Conservation (phyloP, 2,797 vertebrate species). For the Yasuhikotakia modesta region DNA sequence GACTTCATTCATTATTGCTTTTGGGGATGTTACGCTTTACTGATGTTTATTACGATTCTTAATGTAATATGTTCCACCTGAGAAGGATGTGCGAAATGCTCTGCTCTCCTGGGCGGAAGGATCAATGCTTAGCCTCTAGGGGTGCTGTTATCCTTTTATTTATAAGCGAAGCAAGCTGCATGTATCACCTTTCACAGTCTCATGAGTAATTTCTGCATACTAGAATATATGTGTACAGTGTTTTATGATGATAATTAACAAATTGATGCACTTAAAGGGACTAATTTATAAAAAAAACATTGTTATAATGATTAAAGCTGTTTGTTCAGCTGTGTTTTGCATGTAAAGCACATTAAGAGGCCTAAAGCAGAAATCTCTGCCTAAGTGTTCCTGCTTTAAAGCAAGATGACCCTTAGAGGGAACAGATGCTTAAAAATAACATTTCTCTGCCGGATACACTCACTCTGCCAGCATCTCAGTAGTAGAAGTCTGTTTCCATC, state of each 20-base stretch:
- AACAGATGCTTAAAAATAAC: slow-evolving; percentile 65
- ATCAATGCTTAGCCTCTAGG: slow-evolving; percentile 47
- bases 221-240: neutral
- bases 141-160: slow-evolving; percentile 53
- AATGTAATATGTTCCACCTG: slow-evolving; percentile 26
- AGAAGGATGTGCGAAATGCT: slow-evolving; percentile 28
- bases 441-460: slow-evolving; percentile 70
- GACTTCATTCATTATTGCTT: slow-evolving; percentile 36
- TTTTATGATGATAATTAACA: too few relatives aligned
- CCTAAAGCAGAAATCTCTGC: neutral
- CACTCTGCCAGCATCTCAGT: slow-evolving; percentile 60
- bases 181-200: neutral
- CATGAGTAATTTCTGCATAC: slow-evolving; percentile 59
- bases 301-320: neutral
- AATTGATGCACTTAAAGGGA: neutral
- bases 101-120: slow-evolving; percentile 15
- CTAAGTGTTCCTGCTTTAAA: neutral
- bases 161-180: slow-evolving; percentile 2
- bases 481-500: slow-evolving; percentile 72
- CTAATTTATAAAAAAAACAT: neutral
- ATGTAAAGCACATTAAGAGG: slow-evolving; percentile 4
- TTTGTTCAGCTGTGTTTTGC: slow-evolving; percentile 1
- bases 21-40: slow-evolving; percentile 36
- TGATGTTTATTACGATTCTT: slow-evolving; percentile 35
- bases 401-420: slow-evolving; percentile 37